phyloP scores from a whole-genome alignment of 2,888 invertebrate species.

The Zygaena filipendulae region DNA sequence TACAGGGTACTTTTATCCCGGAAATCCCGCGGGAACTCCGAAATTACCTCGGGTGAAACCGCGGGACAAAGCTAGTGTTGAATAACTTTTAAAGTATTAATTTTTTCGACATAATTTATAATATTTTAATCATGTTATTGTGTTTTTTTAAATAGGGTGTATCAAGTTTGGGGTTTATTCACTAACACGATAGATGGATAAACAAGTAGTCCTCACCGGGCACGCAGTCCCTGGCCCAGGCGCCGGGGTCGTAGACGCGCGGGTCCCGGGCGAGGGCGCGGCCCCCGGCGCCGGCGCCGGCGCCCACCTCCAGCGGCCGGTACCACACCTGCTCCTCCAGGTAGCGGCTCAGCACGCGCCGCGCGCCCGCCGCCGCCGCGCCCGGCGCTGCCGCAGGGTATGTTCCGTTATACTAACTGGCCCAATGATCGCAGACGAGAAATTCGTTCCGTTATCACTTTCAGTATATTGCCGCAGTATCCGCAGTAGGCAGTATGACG shows the following conservation, averaged over 20 bases:
- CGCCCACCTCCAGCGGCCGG: conserved; percentile 41
- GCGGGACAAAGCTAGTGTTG: background rate
- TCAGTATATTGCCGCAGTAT: too few species aligned
- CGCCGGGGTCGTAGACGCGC: conserved; percentile 43
- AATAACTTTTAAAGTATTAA: too few species aligned
- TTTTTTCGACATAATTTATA: too few species aligned
- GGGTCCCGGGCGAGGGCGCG: conserved; percentile 36
- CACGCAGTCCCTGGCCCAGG: conserved; percentile 46
- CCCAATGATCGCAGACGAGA: too few species aligned
- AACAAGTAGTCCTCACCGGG: conserved; percentile 38
- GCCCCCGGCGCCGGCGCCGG: conserved; percentile 23
- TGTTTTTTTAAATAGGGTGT: too few species aligned
- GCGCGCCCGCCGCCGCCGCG: conserved; percentile 26
- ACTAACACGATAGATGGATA: too few species aligned
- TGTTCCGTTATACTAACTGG: too few species aligned
- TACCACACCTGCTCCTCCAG: conserved; percentile 64
- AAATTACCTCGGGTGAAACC: background rate
- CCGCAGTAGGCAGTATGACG: too few species aligned
- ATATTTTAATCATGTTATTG: too few species aligned
- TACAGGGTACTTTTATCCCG: too few species aligned
- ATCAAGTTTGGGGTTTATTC: too few species aligned
- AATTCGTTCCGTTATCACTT: too few species aligned
- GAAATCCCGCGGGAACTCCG: background rate
- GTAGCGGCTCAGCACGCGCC: conserved; percentile 46
- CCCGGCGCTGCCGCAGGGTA: conserved; percentile 38